These are phyloP conservation scores for Drosophila seclusa DNA, from an alignment of 2,888 invertebrate species.

Conservation along the genomic window DNA sequence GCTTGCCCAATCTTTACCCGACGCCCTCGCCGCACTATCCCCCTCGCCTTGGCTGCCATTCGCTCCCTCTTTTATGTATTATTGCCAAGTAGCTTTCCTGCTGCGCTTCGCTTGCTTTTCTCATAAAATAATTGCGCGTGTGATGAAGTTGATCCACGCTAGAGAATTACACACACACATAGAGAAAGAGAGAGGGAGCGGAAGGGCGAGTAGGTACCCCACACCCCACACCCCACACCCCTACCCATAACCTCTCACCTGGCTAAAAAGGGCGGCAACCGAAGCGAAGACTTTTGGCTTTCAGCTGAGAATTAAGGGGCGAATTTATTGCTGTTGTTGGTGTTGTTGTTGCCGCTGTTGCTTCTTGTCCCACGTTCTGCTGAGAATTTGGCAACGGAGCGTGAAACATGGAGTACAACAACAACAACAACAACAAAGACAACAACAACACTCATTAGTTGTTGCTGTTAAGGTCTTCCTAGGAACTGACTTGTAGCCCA, in stretches of 20 bases:
- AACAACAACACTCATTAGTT: slow-evolving; percentile 9
- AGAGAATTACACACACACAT: slow-evolving; percentile 9
- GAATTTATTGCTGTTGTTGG: slow-evolving; percentile 32
- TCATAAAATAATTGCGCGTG: slow-evolving; percentile 78
- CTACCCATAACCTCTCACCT: slow-evolving; percentile 1
- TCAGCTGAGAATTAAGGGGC: slow-evolving; percentile 64
- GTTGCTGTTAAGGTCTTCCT: slow-evolving; percentile 46
- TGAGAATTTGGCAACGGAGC: slow-evolving; percentile 81
- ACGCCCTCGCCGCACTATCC: too few relatives aligned
- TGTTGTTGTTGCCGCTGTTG: slow-evolving; percentile 24
- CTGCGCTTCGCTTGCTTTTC: slow-evolving; percentile 73
- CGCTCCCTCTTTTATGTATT: slow-evolving; percentile 31
- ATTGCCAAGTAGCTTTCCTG: slow-evolving; percentile 43
- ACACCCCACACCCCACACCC: neutral
- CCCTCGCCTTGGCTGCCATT: neutral
- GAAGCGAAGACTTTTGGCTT: slow-evolving; percentile 61
- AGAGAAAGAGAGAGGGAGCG: neutral
- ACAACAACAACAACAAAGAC: slow-evolving; percentile 12
- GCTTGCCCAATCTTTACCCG: slow-evolving; percentile 63
- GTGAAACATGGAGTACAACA: slow-evolving; percentile 70
- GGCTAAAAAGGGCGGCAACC: slow-evolving; percentile 35
- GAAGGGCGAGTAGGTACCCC: neutral
- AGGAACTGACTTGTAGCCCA: slow-evolving; percentile 51
- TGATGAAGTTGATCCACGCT: slow-evolving; percentile 64
- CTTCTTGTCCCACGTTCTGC: slow-evolving; percentile 56